Evolutionary conservation across 1,140 invertebrate genomes (phyloP).

Genomic region (Drosophila obscura): DNA sequence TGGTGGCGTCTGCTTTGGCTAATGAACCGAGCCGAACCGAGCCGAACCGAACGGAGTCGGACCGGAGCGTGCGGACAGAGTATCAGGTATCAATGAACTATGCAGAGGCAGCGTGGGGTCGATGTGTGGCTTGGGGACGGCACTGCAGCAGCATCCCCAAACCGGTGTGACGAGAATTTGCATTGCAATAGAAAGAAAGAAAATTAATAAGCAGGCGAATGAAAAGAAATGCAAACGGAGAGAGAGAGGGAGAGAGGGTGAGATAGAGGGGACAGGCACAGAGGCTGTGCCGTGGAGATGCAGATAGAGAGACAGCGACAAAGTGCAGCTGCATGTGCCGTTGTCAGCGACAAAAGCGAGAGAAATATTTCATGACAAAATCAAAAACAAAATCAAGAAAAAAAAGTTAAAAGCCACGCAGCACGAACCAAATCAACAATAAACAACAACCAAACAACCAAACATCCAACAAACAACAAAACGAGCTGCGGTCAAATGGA

Average conservation of each 20-base stretch:
- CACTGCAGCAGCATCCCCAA: conserved; percentile 12
- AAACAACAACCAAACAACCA: conserved; percentile 53
- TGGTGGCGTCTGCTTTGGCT: conserved; percentile 80
- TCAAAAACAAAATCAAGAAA: conserved; percentile 16
- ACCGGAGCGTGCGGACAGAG: background rate
- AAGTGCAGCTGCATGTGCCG: conserved; percentile 45
- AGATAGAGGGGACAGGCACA: too few relatives aligned
- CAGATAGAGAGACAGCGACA: background rate
- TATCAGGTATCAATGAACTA: conserved; percentile 60
- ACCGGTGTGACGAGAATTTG: conserved; percentile 69
- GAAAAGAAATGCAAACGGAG: conserved; percentile 1
- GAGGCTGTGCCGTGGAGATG: too few relatives aligned
- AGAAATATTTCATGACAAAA: conserved; percentile 58
- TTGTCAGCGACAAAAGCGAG: conserved; percentile 45
- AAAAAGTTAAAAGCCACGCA: conserved; percentile 70
- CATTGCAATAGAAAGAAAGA: conserved; percentile 19
- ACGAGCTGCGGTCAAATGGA: conserved; percentile 77
- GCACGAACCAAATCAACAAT: conserved; percentile 59
- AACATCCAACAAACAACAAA: conserved; percentile 33
- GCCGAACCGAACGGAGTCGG: background rate
- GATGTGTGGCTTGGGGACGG: background rate
- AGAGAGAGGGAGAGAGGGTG: background rate
- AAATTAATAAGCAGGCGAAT: conserved; percentile 38
- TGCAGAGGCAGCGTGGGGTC: background rate
- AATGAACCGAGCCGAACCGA: conserved; percentile 59